phyloP scores from a whole-genome alignment of 2,888 invertebrate genomes.

The Aspidiotus destructor region DNA sequence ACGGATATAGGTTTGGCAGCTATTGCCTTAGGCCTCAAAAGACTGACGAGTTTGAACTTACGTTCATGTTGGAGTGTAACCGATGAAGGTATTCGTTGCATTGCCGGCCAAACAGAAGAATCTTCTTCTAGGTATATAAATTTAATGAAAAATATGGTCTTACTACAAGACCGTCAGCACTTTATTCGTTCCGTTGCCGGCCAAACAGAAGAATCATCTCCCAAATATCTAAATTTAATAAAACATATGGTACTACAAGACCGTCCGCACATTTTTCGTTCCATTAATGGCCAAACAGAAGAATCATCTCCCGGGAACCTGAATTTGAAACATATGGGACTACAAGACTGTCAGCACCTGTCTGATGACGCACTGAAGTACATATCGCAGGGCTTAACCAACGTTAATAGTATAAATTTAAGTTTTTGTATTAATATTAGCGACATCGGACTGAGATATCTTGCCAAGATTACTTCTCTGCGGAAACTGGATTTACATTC shows the following conservation, averaged over 20 bases:
- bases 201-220: slow-evolving; percentile 52
- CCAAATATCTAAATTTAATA: no score
- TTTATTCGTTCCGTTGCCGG: slow-evolving; percentile 53
- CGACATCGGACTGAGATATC: slow-evolving; percentile 79
- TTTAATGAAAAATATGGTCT: no score
- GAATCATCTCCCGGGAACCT: slow-evolving; percentile 50
- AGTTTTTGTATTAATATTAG: slow-evolving; percentile 91
- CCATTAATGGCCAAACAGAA: slow-evolving; percentile 42
- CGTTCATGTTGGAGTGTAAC: slow-evolving; percentile 88
- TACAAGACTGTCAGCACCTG: slow-evolving; percentile 90
- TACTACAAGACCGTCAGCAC: no score
- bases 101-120: slow-evolving; percentile 53
- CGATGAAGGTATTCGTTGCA: slow-evolving; percentile 66
- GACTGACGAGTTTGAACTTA: slow-evolving; percentile 72
- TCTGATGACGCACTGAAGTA: slow-evolving; percentile 84
- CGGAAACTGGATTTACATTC: slow-evolving; percentile 79
- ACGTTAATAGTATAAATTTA: slow-evolving; percentile 76
- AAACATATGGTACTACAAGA: no score
- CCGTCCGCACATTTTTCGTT: slow-evolving; percentile 46
- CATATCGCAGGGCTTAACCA: slow-evolving; percentile 68
- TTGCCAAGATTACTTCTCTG: slow-evolving; percentile 73
- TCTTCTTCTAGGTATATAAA: slow-evolving; percentile 40
- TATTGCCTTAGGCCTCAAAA: slow-evolving; percentile 78
- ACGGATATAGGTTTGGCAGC: slow-evolving; percentile 78
- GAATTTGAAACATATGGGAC: slow-evolving; percentile 69